Evolutionary conservation across 2,797 vertebrate species (phyloP).

Genomic region (Crenuchus spilurus): DNA sequence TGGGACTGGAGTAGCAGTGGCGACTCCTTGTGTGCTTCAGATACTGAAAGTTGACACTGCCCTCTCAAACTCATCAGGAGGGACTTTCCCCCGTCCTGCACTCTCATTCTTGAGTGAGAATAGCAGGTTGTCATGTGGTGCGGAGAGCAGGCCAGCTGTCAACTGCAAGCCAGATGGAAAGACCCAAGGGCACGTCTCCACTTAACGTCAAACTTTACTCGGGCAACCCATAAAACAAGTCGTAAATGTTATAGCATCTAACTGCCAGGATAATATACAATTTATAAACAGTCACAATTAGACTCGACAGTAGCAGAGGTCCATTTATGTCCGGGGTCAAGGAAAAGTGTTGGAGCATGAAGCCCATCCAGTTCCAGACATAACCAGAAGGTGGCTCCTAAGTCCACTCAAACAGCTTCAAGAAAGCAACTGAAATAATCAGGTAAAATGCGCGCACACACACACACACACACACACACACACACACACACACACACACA

Average conservation of each 20-base stretch:
- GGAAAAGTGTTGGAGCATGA: neutral
- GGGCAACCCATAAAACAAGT: neutral
- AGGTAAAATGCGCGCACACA: neutral
- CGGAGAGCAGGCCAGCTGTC: constrained; percentile 49
- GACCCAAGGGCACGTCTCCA: constrained; percentile 15
- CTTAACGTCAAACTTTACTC: constrained; percentile 6
- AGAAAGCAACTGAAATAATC: neutral
- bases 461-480: too few relatives aligned
- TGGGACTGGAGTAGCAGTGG: neutral
- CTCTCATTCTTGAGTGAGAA: constrained; percentile 59
- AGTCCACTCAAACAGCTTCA: constrained; percentile 32
- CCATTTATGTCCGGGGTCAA: neutral
- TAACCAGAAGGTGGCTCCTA: constrained; percentile 72
- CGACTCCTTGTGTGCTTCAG: constrained; percentile 53
- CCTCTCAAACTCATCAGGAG: constrained; percentile 57
- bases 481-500: neutral
- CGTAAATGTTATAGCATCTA: neutral
- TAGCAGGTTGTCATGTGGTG: constrained; percentile 71
- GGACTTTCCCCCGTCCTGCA: constrained; percentile 71
- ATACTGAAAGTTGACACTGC: constrained; percentile 71
- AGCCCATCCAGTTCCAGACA: constrained; percentile 26
- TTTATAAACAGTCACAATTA: neutral
- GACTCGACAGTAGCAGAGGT: too few relatives aligned
- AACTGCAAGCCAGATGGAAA: constrained; percentile 59
- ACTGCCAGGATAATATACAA: neutral